Evolutionary conservation across 1,140 invertebrate species (phyloP), one percentile per base, ranked within the genome.

Genomic region (Cydia fagiglandana): DNA sequence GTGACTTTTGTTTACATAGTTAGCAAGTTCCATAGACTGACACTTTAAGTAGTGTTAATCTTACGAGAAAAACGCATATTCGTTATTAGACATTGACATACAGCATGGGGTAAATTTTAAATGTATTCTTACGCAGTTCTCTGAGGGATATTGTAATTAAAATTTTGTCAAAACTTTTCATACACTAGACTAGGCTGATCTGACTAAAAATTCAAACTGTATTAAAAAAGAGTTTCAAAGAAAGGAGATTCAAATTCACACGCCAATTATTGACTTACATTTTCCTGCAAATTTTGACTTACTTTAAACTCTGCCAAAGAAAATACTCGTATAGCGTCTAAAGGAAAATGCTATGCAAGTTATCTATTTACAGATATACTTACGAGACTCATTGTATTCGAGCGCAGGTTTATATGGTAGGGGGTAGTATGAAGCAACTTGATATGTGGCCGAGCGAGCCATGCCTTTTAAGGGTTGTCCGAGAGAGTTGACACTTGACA

Each of bases 401-500:
- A 70, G 38, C 17, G 17, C 66, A 38, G 34, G 17, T 70, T n/a
- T 7, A 10, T 30, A 10, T 38, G 66, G 66, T 70, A 70, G 3
- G 66, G 30, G 64, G 30, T 66, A 0, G 30, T 34, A 34, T 66
- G 15, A 17, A 70, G 34, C 66, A 17, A 70, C 38, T 41, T 38
- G 66, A 45, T 68, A 68, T 20, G 66, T 70, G 30, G 3, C n/a
- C 4, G 7, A 38, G 66, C 66, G 66, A 70, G 66, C 30, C 66
- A 38, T 38, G 15, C 66, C 66, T 38, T 70, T 70, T 41, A 70
- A 70, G 66, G 66, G 66, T 17, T 47, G 17, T 4, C 17, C 38
- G 66, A 70, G 66, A 70, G 66, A 70, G 66, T 38, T 70, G 34
- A 70, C 34, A 56, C 56, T 61, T 61, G 56, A 61, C 56, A 61